Base-by-base conservation (phyloP, 2,888 invertebrate species). In the Drosophila testacea region DNA sequence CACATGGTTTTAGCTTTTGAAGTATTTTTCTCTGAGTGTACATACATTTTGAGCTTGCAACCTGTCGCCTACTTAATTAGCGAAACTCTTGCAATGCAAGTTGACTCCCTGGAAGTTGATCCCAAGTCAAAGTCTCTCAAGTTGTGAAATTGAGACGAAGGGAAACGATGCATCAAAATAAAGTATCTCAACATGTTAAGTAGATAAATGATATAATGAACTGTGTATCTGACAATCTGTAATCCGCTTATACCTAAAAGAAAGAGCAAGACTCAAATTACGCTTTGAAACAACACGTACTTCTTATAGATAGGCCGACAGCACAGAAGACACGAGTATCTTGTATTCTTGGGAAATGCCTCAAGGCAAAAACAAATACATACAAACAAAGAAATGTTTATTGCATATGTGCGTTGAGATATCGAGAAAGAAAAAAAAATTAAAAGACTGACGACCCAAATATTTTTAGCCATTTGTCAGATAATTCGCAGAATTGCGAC, bases 401-500 rank as follows among this genome's bases (percentile, higher is more conserved):
- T 32, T 32, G 32, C 32, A 34, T 44, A 73, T 28, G 7, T 54
- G 41, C 22, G 38, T 28, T 22, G 28, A 30, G 16, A 32, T 42
- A 42, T 38, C 27, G 6, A 27, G 39, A 42, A 10, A 51, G n/a
- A 22, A 22, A 22, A 2, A 7, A 27, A 50, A 42, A 10, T 55
- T 6, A 27, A 50, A 42, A 9, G 51, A 30, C 34, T 7, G 47
- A 59, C 57, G 59, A 44, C 50, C 42, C 69, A 65, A 74, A 66
- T 75, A 50, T 52, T 27, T 67, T 36, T 50, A 59, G 22, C 22
- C 16, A 46, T 48, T 46, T 66, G 62, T 36, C 48, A 32, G 67
- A 66, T 44, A 65, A 59, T 87, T 78, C 61, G 27, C 34, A 59
- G 72, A 81, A 87, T 51, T 55, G 75, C 64, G 72, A 63, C 67